phyloP scores from a whole-genome alignment of 92 coral and sea anemone genomes.

The Plumapathes pennacea region DNA sequence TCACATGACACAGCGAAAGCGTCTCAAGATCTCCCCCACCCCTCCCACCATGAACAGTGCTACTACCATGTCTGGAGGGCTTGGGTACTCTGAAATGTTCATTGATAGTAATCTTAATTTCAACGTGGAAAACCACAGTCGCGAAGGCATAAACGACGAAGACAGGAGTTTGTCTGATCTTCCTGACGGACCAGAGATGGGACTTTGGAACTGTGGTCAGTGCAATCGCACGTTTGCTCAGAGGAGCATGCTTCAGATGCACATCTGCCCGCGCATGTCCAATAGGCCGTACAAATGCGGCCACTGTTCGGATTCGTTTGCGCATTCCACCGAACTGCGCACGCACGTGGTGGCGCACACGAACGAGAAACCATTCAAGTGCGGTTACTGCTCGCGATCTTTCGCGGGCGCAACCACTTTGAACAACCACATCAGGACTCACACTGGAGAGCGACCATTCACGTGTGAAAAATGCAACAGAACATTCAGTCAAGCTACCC shows the following conservation, averaged over 20 bases:
- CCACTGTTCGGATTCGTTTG: constrained; percentile 54
- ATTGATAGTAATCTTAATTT: too few species aligned
- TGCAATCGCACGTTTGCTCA: constrained; percentile 38
- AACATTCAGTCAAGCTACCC: constrained; percentile 89
- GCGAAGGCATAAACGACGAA: constrained; percentile 35
- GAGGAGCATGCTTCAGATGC: constrained; percentile 24
- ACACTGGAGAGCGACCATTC: constrained; percentile 98
- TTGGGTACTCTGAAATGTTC: too few species aligned
- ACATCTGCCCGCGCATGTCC: constrained; percentile 31
- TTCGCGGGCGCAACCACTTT: constrained; percentile 62
- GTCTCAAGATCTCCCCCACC: too few species aligned
- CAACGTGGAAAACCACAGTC: too few species aligned
- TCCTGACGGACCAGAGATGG: constrained; percentile 55
- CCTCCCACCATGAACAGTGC: too few species aligned
- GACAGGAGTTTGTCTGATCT: constrained; percentile 20
- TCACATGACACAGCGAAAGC: too few species aligned
- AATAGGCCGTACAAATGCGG: constrained; percentile 62
- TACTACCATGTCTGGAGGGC: too few species aligned
- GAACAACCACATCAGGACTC: constrained; percentile 70
- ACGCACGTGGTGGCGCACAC: constrained; percentile 60
- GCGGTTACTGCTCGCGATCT: constrained; percentile 70
- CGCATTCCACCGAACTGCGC: constrained; percentile 52
- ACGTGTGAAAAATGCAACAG: constrained; percentile 80
- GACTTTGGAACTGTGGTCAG: constrained; percentile 53
- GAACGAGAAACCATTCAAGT: constrained; percentile 71